phyloP scores from a whole-genome alignment of 2,113 vertebrate genomes.

The Willisornis vidua region DNA sequence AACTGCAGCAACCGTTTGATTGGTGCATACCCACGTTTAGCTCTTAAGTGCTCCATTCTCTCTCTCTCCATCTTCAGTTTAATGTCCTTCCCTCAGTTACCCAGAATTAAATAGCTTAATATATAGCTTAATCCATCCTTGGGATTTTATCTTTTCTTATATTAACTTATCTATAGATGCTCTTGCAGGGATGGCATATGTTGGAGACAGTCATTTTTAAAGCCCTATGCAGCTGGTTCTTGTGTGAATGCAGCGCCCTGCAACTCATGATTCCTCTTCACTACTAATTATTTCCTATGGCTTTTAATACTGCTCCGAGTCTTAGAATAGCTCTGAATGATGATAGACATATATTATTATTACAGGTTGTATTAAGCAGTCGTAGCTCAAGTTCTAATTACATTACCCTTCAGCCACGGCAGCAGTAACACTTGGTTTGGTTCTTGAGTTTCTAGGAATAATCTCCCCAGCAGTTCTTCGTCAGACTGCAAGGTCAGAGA shows the following conservation, averaged over 20 bases:
- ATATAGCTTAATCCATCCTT: conserved; percentile 25
- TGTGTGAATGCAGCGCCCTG: conserved; percentile 23
- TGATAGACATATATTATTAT: conserved; percentile 41
- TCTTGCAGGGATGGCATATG: conserved; percentile 36
- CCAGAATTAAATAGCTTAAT: conserved; percentile 39
- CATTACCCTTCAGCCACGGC: conserved; percentile 6
- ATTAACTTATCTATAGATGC: conserved; percentile 47
- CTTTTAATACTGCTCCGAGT: conserved; percentile 24
- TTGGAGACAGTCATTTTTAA: conserved; percentile 1
- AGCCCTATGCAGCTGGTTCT: neutral
- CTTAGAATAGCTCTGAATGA: conserved; percentile 39
- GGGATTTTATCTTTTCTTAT: conserved; percentile 47
- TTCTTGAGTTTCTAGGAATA: neutral
- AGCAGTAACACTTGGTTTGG: conserved; percentile 41
- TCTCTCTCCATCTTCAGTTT: neutral
- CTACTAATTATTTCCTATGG: conserved; percentile 58
- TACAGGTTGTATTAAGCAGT: conserved; percentile 22
- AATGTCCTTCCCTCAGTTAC: conserved; percentile 12
- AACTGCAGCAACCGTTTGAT: neutral
- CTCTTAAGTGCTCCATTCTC: neutral
- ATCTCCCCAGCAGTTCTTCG: neutral
- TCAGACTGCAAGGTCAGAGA: conserved; percentile 23
- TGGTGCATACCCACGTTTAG: neutral
- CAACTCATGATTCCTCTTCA: conserved; percentile 29
- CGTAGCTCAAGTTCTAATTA: conserved; percentile 37